Evolutionary conservation across 1,140 invertebrate species (phyloP).

Genomic region (Ostrea edulis): DNA sequence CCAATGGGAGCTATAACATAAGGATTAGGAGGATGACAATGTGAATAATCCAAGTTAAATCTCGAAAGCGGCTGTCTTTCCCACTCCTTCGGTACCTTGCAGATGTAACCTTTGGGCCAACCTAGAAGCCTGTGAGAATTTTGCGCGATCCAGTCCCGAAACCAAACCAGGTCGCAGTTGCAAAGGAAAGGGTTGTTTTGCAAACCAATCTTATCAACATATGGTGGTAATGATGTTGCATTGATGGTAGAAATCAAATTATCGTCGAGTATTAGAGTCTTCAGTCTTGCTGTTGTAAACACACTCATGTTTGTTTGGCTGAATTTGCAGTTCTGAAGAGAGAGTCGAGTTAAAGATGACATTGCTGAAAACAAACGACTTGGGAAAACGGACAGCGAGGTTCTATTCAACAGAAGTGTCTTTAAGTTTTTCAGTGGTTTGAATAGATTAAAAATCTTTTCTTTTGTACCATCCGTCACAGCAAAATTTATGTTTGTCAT

Average conservation of each 20-base stretch:
- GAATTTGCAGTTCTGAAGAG: not conserved
- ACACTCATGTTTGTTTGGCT: not conserved
- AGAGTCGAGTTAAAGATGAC: not conserved
- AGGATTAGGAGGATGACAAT: not conserved
- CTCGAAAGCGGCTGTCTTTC: not conserved
- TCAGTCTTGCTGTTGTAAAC: not conserved
- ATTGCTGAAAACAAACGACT: not conserved
- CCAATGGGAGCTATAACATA: constrained; percentile 43
- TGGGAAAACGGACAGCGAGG: not conserved
- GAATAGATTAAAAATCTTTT: not conserved
- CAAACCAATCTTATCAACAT: not conserved
- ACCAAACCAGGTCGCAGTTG: not conserved
- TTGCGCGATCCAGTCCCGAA: not conserved
- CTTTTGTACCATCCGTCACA: not conserved
- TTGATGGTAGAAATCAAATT: not conserved
- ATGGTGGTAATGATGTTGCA: not conserved
- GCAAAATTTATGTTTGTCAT: not conserved
- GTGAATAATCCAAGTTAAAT: not conserved
- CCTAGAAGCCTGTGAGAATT: not conserved
- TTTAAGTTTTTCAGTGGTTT: not conserved
- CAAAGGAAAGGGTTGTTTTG: not conserved
- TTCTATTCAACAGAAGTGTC: not conserved
- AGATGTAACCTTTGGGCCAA: not conserved
- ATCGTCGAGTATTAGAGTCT: not conserved
- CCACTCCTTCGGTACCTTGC: not conserved